phyloP scores from a whole-genome alignment of 2,888 invertebrate species.

The Allygus modestus region DNA sequence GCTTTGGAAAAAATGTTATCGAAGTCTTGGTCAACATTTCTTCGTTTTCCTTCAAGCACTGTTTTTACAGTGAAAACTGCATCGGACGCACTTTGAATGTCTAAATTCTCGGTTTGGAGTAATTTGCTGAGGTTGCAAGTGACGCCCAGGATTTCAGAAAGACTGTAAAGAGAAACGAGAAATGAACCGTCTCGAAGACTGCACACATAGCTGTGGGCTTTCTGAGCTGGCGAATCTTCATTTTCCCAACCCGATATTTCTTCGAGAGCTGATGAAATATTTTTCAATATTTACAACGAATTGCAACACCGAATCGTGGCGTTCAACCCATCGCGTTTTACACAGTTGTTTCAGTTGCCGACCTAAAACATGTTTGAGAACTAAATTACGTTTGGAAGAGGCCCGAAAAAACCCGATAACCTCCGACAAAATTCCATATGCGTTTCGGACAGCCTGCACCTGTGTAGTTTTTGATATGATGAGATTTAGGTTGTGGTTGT shows the following conservation, averaged over 20 bases:
- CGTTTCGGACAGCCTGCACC: slow-evolving; percentile 7
- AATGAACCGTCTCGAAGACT: slow-evolving; percentile 7
- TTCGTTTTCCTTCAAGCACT: background rate
- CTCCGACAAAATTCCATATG: slow-evolving; percentile 16
- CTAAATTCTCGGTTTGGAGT: background rate
- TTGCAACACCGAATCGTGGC: slow-evolving; percentile 2
- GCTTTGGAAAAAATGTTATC: slow-evolving; percentile 12
- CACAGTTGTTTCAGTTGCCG: slow-evolving; percentile 22
- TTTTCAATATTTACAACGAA: slow-evolving; percentile 24
- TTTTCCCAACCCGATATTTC: slow-evolving; percentile 16
- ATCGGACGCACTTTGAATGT: background rate
- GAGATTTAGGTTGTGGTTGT: no score
- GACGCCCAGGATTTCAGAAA: slow-evolving; percentile 10
- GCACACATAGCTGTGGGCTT: slow-evolving; percentile 26
- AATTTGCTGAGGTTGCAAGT: background rate
- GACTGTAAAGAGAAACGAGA: slow-evolving; percentile 6
- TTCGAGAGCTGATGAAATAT: slow-evolving; percentile 10
- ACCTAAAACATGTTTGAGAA: slow-evolving; percentile 9
- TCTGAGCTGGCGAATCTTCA: slow-evolving; percentile 20
- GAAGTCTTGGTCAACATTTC: slow-evolving; percentile 8
- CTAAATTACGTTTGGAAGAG: slow-evolving; percentile 19
- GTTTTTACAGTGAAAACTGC: slow-evolving; percentile 16
- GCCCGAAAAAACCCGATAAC: slow-evolving; percentile 4
- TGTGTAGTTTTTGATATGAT: background rate
- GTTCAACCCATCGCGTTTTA: slow-evolving; percentile 20